phyloP scores from a whole-genome alignment of 2,888 invertebrate genomes.

The Eilema griseolum region DNA sequence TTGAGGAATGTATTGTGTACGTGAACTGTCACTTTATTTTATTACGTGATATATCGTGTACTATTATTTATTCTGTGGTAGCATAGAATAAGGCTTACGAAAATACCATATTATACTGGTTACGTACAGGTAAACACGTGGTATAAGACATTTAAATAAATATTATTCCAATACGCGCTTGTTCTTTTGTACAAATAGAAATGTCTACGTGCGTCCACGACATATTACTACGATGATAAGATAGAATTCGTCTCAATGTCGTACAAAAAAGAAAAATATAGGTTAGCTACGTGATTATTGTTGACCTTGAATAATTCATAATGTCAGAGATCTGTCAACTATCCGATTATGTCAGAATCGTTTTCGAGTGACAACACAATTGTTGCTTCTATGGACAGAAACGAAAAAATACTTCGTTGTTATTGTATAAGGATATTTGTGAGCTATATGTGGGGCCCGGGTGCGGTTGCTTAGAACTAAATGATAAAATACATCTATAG shows the following conservation, averaged over 20 bases:
- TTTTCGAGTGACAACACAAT: not conserved
- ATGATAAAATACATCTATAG: too few relatives aligned
- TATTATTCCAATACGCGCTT: constrained; percentile 24
- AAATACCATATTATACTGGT: not conserved
- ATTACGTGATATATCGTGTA: not conserved
- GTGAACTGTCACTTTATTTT: not conserved
- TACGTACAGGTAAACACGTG: constrained; percentile 36
- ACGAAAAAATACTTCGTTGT: not conserved
- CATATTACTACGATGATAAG: not conserved
- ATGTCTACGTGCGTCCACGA: constrained; percentile 4
- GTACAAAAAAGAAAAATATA: not conserved
- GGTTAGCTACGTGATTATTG: constrained; percentile 1
- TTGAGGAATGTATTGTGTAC: not conserved
- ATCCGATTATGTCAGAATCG: not conserved
- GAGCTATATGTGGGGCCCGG: too few relatives aligned
- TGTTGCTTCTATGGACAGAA: not conserved
- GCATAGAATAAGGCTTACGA: not conserved
- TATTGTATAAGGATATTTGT: not conserved
- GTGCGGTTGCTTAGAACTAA: too few relatives aligned
- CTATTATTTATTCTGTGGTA: not conserved
- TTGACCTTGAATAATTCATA: not conserved
- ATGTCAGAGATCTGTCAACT: constrained; percentile 1
- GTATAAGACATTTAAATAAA: constrained; percentile 27
- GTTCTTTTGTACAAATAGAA: constrained; percentile 22
- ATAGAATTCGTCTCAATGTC: not conserved